Evolutionary conservation across 2,888 invertebrate genomes (phyloP).

Genomic region (Incurvaria masculella): DNA sequence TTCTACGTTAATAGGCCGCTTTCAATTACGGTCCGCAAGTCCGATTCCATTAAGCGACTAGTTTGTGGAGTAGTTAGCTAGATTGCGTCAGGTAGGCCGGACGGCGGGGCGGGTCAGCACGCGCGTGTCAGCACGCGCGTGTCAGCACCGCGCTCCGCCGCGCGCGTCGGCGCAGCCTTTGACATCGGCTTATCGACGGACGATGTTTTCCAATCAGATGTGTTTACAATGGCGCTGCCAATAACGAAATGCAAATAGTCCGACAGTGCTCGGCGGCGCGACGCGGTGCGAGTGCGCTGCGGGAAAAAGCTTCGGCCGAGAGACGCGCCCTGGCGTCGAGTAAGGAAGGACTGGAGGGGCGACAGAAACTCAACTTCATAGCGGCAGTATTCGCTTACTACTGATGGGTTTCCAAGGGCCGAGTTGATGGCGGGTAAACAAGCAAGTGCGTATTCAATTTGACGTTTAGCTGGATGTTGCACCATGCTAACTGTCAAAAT

Average conservation of each 20-base stretch:
- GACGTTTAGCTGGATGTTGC: no score
- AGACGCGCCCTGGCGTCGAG: no score
- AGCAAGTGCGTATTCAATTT: no score
- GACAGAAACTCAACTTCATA: no score
- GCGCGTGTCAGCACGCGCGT: no score
- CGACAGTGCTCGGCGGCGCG: background rate
- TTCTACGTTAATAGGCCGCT: background rate
- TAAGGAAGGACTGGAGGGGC: no score
- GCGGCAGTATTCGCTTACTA: no score
- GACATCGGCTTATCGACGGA: background rate
- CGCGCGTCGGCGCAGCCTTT: background rate
- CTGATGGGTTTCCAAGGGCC: no score
- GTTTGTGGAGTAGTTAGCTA: background rate
- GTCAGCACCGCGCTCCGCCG: no score
- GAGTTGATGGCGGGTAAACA: no score
- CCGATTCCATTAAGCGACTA: background rate
- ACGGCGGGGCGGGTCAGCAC: background rate
- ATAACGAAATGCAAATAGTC: slow-evolving; percentile 49
- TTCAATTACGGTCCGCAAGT: background rate
- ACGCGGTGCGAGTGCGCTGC: background rate
- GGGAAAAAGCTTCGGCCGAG: background rate
- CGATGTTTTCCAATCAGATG: slow-evolving; percentile 37
- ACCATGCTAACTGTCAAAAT: no score
- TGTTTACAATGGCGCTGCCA: slow-evolving; percentile 42
- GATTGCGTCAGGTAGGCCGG: background rate